Conservation (phyloP, 2,113 vertebrate species). For the Azemiops feae region DNA sequence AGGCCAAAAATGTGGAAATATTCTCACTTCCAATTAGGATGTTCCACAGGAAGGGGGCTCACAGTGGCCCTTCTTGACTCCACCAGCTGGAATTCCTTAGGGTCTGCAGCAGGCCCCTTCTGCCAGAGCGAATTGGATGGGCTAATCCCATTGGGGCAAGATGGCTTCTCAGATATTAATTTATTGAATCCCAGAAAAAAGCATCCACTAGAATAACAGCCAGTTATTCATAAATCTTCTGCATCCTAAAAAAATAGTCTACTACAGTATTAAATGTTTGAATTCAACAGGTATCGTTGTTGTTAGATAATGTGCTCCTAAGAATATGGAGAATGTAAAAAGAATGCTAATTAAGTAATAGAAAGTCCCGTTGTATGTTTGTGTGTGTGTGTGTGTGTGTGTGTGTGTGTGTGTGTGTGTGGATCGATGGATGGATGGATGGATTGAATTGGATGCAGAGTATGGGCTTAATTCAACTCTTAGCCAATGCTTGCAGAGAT, state of each 20-base stretch:
- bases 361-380: neutral
- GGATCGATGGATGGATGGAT: neutral
- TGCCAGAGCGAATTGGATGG: neutral
- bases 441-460: neutral
- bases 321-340: neutral
- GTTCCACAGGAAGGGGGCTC: neutral
- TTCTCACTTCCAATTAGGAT: neutral
- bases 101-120: neutral
- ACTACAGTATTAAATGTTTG: neutral
- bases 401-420: neutral
- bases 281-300: neutral
- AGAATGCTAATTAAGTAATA: neutral
- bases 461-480: neutral
- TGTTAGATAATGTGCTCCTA: neutral
- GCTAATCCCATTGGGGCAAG: neutral
- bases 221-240: neutral
- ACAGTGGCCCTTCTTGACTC: neutral
- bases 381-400: neutral
- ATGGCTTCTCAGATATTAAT: neutral
- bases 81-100: neutral
- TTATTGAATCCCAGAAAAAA: neutral
- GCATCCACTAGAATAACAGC: neutral
- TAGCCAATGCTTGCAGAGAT: neutral
- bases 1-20: neutral
- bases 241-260: neutral